Evolutionary conservation across 2,888 invertebrate species (phyloP), one percentile per base, ranked within the genome.

Genomic region (Apomyelois bistriatella): DNA sequence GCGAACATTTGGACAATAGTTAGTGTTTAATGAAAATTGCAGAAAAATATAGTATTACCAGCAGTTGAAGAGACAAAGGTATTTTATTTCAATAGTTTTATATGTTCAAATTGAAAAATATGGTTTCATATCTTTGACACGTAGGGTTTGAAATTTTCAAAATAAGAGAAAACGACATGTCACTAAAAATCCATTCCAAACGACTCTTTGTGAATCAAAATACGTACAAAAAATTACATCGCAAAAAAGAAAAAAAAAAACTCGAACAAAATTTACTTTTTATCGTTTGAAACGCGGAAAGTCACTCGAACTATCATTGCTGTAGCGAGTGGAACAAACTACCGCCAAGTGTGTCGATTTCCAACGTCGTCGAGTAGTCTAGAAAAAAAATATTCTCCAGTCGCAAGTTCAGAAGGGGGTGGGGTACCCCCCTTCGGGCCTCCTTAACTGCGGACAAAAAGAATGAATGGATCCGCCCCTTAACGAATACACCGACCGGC

Each of bases 381-480:
- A 83, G 85, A 84, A 85, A 88, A 32, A 86, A 89, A 86, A 86
- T 85, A 88, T 87, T 86, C 88, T 87, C 87, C 82, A 85, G 85
- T 80, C 80, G 76, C 82, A 84, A 85, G 86, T 85, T 82, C 79
- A 81, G 82, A 66, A 76, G 78, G 78, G 76, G 67, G 66, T 35
- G 61, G 61, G n/a, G 72, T 70, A 76, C 68, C 76, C 72, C 71
- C 70, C 79, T 68, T 72, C 76, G 81, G 83, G 82, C 85, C 88
- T 87, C 89, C 89, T 88, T 90, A 87, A 87, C 85, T 84, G 87
- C 87, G 89, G 86, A 88, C 90, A 89, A 90, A 90, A 90, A 89
- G 89, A 90, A 89, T 89, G 89, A 89, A 90, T 89, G 79, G 87
- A 89, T 87, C 86, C 87, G 86, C 89, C 89, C 86, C 90, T 85